Base-by-base conservation (phyloP, 2,113 vertebrate genomes). In the Poicephalus meyeri region DNA sequence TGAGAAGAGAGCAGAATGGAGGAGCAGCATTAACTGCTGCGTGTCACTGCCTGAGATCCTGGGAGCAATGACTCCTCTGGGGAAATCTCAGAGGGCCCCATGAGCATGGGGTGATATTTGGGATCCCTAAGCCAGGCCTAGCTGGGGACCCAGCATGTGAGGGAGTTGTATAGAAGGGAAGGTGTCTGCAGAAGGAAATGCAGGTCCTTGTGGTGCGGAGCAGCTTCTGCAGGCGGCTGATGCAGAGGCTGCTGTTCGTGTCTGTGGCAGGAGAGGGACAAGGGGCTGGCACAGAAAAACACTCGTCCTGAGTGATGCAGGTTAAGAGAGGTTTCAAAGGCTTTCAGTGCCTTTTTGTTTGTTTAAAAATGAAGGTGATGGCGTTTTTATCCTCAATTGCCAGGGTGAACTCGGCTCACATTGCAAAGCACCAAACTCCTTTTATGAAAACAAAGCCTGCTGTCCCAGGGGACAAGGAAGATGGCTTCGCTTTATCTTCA, bases 391-490 rank as follows among this genome's bases (percentile, higher is more conserved):
- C 35, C 33, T 72, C 19, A 25, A 3, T 92, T 90, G 73, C 71
- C 65, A 29, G 55, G 7, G 12, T 23, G n/a, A 92, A 69, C 37
- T 86, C 81, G 49, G 37, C 52, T 95, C 31, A 29, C 47, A 2
- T 16, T 94, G 70, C 56, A 60, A 88, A 84, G 63, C 60, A 71
- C 65, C 83, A 49, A 65, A 56, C 33, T 88, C 31, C 63, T 68
- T 93, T 94, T 69, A 79, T 68, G 83, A 81, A 91, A 83, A 37
- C 77, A 94, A 80, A 95, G 56, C 76, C 58, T 88, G n/a, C 47
- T 53, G 56, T 89, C 82, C 71, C 49, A 87, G 42, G 60, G 78
- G 76, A 86, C 4, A 12, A 63, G 50, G 39, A 69, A 95, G 52
- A 64, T 84, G 78, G 73, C 50, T 94, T 95, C 91, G 66, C 65